Percentiles rank a stretch among this genome's conserved stretches.
These are phyloP conservation scores for Riptortus pedestris DNA, from an alignment of 1,140 invertebrate species.

Conservation along the genomic window DNA sequence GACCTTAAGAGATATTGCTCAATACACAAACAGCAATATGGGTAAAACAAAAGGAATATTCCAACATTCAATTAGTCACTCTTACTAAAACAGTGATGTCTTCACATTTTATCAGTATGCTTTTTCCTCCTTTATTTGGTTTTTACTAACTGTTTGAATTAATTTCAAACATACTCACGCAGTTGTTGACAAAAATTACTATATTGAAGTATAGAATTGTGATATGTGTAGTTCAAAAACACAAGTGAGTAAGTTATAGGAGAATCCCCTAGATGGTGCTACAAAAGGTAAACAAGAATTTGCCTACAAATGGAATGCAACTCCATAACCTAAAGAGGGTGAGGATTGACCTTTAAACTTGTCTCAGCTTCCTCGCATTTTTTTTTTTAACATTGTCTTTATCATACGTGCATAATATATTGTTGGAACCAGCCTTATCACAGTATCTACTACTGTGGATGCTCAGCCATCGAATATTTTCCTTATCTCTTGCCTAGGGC, in stretches of 20 bases:
- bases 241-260: background rate
- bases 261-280: conserved; percentile 14
- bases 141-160: too few relatives aligned
- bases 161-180: too few relatives aligned
- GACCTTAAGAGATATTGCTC: too few relatives aligned
- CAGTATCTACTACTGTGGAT: background rate
- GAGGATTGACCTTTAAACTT: conserved; percentile 13
- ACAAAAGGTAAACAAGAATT: conserved; percentile 12
- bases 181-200: too few relatives aligned
- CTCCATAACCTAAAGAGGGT: conserved; percentile 13
- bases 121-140: too few relatives aligned
- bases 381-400: conserved; percentile 6
- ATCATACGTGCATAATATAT: background rate
- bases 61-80: too few relatives aligned
- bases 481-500: conserved; percentile 16
- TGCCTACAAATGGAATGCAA: conserved; percentile 13
- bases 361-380: background rate
- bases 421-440: background rate
- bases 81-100: too few relatives aligned
- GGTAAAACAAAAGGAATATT: too few relatives aligned
- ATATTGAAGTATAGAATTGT: too few relatives aligned
- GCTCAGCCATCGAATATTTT: background rate
- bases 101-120: too few relatives aligned
- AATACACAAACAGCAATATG: too few relatives aligned
- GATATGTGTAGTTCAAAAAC: too few relatives aligned